Evolutionary conservation across 2,113 vertebrate species (phyloP), one percentile per base, ranked within the genome.

Genomic region (Microcebus lehilahytsara): DNA sequence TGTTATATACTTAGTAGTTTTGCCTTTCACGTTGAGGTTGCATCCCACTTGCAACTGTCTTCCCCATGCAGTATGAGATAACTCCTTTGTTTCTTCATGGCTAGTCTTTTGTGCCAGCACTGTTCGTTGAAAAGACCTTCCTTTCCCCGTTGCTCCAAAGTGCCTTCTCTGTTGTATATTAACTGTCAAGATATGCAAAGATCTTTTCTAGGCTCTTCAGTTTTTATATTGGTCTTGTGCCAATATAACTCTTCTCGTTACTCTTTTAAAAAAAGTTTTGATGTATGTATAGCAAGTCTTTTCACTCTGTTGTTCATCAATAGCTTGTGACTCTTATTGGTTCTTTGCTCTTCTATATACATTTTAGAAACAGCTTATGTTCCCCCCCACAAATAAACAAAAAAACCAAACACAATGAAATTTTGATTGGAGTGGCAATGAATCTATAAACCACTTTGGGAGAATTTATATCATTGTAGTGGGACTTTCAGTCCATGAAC

Each of bases 361-460:
- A 56, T 79, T 78, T 95, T 80, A 89, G 58, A 95, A 87, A 64
- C 12, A 90, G 40, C n/a, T 92, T 86, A 37, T 72, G 74, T 95
- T 51, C 20, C n/a, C 60, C 7, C 27, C 27, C 62, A 27, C 11
- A 64, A 64, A 64, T 34, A 72, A 83, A 49, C 49, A 66, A 92
- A 87, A 27, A 42, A 87, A 60, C 46, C 66, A 56, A 85, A 72
- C 16, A 80, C 3, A 69, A 19, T 60, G 58, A 64, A 46, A 79
- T 62, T 95, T 92, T 86, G 58, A 72, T 72, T 85, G 37, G 40
- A 60, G 79, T 86, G 87, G 37, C 74, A 89, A 49, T 88, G 77
- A 89, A 46, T 94, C 62, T 88, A 1, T 77, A 79, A 81, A 32
- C 60, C 75, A 58, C 25, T 66, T 85, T 30, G 51, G 51, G 77